Percentiles rank a stretch among this genome's conserved stretches.
These are phyloP conservation scores for Volucella zonaria DNA, from an alignment of 2,888 invertebrate genomes.

Conservation along the genomic window DNA sequence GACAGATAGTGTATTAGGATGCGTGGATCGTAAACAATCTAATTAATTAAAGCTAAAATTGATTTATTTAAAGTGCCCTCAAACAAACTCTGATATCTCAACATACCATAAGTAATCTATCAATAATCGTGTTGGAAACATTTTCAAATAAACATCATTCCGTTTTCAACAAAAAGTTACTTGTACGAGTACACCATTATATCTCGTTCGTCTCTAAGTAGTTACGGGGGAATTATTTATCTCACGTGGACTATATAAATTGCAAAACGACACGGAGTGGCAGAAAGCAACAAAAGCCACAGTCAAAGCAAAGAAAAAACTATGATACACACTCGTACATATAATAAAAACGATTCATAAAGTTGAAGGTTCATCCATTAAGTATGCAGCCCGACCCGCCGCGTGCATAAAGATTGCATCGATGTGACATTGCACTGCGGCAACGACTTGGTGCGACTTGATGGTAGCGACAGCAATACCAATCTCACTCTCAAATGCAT, in stretches of 20 bases:
- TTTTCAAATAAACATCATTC: no score
- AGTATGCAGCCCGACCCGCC: constrained; percentile 44
- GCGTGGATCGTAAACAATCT: no score
- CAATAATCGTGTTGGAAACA: no score
- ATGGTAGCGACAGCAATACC: neutral
- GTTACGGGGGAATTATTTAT: neutral
- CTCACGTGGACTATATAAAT: constrained; percentile 58
- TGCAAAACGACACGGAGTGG: constrained; percentile 11
- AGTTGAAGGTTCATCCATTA: constrained; percentile 69
- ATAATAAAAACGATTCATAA: constrained; percentile 45
- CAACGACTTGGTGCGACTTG: neutral
- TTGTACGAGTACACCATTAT: no score
- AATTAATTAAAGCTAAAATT: no score
- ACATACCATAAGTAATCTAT: no score
- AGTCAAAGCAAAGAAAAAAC: constrained; percentile 1
- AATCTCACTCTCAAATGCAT: constrained; percentile 65
- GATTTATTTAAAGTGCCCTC: no score
- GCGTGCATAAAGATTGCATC: constrained; percentile 53
- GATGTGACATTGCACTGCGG: constrained; percentile 51
- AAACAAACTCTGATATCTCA: no score
- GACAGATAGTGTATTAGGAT: no score
- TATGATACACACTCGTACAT: neutral
- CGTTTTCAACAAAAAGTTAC: constrained; percentile 3
- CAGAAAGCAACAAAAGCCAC: neutral
- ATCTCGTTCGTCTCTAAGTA: neutral